Evolutionary conservation across 2,113 vertebrate species (phyloP).

Genomic region (Hippocampus comes): DNA sequence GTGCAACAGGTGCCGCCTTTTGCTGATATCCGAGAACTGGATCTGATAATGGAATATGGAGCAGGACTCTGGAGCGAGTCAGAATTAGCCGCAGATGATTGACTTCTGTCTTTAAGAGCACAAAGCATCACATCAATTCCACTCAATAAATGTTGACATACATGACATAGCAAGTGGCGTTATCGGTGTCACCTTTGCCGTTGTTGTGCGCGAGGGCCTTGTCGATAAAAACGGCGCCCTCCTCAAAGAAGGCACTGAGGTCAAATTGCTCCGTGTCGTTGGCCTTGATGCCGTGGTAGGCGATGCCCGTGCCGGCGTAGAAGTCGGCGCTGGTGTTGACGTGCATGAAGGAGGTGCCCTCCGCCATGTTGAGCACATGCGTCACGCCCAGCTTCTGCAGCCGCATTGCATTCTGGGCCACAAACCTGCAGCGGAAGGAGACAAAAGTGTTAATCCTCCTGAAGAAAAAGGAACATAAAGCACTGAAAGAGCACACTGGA

Average conservation of each 20-base stretch:
- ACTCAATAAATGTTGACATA: not conserved
- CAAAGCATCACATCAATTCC: not conserved
- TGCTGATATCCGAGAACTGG: constrained; percentile 14
- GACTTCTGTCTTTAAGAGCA: constrained; percentile 10
- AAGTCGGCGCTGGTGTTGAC: constrained; percentile 94
- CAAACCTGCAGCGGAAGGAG: constrained; percentile 75
- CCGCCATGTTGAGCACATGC: constrained; percentile 91
- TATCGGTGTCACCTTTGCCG: constrained; percentile 74
- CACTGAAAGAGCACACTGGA: not conserved
- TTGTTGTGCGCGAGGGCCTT: constrained; percentile 88
- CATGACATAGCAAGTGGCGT: too few relatives aligned
- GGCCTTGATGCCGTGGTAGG: constrained; percentile 90
- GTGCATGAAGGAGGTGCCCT: constrained; percentile 98
- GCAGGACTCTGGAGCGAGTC: constrained; percentile 55
- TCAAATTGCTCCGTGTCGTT: constrained; percentile 91
- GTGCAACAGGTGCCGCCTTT: constrained; percentile 19
- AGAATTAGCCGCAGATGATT: constrained; percentile 43
- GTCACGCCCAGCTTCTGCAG: constrained; percentile 91
- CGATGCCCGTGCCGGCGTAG: constrained; percentile 89
- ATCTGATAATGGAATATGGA: constrained; percentile 49
- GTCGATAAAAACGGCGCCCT: constrained; percentile 92
- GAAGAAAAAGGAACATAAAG: not conserved
- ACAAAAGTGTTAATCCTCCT: not conserved
- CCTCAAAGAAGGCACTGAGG: constrained; percentile 94
- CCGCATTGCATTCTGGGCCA: constrained; percentile 87